Percentiles rank a stretch among this genome's conserved stretches.
Conservation (phyloP, 1,140 invertebrate species). For the Drosophila bipectinata region DNA sequence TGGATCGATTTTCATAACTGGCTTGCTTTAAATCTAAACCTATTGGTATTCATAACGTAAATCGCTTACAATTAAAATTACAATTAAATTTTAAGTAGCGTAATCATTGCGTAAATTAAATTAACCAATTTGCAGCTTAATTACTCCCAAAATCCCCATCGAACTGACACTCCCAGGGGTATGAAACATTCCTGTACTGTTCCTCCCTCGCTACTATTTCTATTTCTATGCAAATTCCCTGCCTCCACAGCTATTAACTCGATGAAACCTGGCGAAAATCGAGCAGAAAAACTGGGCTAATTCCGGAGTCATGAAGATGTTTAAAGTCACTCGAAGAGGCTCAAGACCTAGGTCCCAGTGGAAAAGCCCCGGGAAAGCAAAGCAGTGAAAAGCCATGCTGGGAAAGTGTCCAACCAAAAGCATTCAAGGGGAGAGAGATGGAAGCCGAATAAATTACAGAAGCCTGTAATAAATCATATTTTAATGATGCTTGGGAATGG, state of each 20-base stretch:
- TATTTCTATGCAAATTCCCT: slow-evolving; percentile 40
- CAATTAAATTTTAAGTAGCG: slow-evolving; percentile 22
- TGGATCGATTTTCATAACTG: slow-evolving; percentile 47
- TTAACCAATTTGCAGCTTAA: slow-evolving; percentile 54
- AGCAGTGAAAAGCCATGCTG: slow-evolving; percentile 41
- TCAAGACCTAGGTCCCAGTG: slow-evolving; percentile 25
- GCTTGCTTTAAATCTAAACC: slow-evolving; percentile 15
- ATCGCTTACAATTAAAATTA: slow-evolving; percentile 27
- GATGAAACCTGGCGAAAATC: slow-evolving; percentile 39
- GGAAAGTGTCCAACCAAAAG: slow-evolving; percentile 36
- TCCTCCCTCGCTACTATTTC: slow-evolving; percentile 2
- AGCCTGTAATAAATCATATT: slow-evolving; percentile 73
- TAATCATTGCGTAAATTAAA: slow-evolving; percentile 51
- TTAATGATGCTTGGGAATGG: slow-evolving; percentile 75
- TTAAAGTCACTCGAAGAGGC: slow-evolving; percentile 52
- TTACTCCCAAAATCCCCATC: slow-evolving; percentile 35
- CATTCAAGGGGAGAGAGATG: slow-evolving; percentile 3
- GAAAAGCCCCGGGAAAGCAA: slow-evolving; percentile 31
- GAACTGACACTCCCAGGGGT: slow-evolving; percentile 29
- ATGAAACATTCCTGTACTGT: slow-evolving; percentile 13
- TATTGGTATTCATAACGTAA: slow-evolving; percentile 29
- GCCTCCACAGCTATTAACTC: slow-evolving; percentile 59
- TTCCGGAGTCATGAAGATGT: slow-evolving; percentile 32
- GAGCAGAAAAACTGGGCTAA: slow-evolving; percentile 45
- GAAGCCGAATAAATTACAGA: too few species aligned